phyloP scores from a whole-genome alignment of 2,888 invertebrate species.

The Dysmachus trigonus region DNA sequence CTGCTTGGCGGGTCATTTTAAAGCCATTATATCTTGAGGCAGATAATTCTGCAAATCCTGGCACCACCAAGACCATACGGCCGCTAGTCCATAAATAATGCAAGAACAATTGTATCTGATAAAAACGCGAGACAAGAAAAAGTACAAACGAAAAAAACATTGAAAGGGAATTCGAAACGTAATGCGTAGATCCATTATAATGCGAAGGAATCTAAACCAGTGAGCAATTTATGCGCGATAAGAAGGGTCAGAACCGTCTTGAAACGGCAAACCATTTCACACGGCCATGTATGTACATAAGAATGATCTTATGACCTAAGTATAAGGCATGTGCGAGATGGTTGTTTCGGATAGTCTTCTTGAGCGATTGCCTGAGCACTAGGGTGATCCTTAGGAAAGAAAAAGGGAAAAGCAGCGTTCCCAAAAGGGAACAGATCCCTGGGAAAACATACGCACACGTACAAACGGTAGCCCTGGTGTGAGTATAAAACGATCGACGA shows the following conservation, averaged over 20 bases:
- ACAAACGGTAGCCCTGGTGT: not conserved
- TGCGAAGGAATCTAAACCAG: not conserved
- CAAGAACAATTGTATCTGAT: not conserved
- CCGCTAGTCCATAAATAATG: not conserved
- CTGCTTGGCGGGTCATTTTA: not conserved
- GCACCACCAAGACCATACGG: not conserved
- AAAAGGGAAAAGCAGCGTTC: not conserved
- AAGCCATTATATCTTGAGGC: not conserved
- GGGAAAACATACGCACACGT: not conserved
- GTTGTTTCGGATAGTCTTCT: not conserved
- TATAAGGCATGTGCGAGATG: not conserved
- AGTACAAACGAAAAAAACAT: not conserved
- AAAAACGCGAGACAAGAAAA: not conserved
- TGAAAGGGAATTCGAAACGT: not conserved
- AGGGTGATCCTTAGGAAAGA: not conserved
- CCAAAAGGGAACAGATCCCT: not conserved
- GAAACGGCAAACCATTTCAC: not conserved
- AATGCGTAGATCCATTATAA: not conserved
- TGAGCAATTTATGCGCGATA: not conserved
- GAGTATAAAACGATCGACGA: not conserved
- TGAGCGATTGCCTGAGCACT: not conserved
- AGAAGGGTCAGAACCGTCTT: not conserved
- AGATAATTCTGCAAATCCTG: not conserved
- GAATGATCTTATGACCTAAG: not conserved
- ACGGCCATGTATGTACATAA: not conserved